Evolutionary conservation across 2,113 vertebrate genomes (phyloP).

Genomic region (Microtus richardsoni): DNA sequence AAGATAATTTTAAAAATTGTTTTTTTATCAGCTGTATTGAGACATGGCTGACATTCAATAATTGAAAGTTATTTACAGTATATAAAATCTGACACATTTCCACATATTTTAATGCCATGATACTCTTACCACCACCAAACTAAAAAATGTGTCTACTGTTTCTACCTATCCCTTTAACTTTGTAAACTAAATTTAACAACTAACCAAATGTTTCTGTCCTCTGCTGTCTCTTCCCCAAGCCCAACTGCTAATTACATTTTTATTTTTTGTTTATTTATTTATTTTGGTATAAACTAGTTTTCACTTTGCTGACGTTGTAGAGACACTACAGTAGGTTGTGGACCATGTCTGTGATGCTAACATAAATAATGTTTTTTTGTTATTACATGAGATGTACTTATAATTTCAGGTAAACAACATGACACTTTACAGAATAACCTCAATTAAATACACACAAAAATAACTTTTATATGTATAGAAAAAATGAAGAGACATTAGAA

Average conservation of each 20-base stretch:
- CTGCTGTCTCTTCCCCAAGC: neutral
- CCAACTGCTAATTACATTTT: neutral
- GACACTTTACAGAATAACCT: neutral
- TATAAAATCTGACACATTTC: conserved; percentile 26
- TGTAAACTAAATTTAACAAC: neutral
- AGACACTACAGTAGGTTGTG: neutral
- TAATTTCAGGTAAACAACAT: neutral
- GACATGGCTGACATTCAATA: neutral
- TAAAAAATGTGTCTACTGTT: neutral
- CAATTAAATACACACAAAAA: conserved; percentile 25
- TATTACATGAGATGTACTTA: neutral
- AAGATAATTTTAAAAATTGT: neutral
- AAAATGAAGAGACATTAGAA: conserved; percentile 7
- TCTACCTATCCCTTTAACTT: neutral
- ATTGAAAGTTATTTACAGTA: neutral
- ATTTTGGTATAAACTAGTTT: neutral
- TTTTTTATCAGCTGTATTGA: conserved; percentile 35
- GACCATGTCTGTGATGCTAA: neutral
- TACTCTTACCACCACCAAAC: neutral
- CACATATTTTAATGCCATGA: neutral
- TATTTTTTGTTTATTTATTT: neutral
- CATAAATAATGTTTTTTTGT: conserved; percentile 22
- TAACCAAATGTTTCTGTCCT: neutral
- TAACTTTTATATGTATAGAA: conserved; percentile 19
- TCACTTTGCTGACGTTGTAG: conserved; percentile 15